Conservation (phyloP, 2,113 vertebrate genomes). For the Entelurus aequoreus region DNA sequence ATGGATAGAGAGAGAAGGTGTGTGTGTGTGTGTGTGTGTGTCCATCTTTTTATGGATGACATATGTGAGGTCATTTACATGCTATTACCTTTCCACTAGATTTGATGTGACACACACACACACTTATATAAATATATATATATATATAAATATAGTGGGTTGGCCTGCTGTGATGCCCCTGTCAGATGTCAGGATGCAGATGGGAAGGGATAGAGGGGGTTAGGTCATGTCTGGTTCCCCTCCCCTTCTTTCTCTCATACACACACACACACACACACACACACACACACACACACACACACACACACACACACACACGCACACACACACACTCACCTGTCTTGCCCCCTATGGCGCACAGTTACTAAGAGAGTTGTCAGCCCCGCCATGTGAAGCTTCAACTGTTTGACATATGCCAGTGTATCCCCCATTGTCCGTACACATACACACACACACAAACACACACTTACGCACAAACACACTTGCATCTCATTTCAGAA, state of each 20-base stretch:
- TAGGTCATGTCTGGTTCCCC: constrained; percentile 58
- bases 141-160: constrained; percentile 23
- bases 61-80: constrained; percentile 68
- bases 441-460: constrained; percentile 7
- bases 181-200: constrained; percentile 71
- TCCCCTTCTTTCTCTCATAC: constrained; percentile 15
- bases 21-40: constrained; percentile 45
- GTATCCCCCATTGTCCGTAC: constrained; percentile 46
- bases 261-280: constrained; percentile 15
- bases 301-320: constrained; percentile 21
- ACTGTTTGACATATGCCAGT: constrained; percentile 93
- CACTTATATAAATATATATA: constrained; percentile 15
- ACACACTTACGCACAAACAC: constrained; percentile 18
- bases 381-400: constrained; percentile 67
- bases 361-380: constrained; percentile 72
- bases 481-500: constrained; percentile 74
- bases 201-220: constrained; percentile 58
- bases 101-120: constrained; percentile 24
- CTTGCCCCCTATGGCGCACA: constrained; percentile 50
- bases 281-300: constrained; percentile 14
- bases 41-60: constrained; percentile 48
- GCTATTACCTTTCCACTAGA: constrained; percentile 52
- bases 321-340: constrained; percentile 43
- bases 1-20: constrained; percentile 1
- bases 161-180: constrained; percentile 58